These are phyloP conservation scores for Epinephelus malabaricus DNA, from an alignment of 2,797 vertebrate species.

Conservation along the genomic window DNA sequence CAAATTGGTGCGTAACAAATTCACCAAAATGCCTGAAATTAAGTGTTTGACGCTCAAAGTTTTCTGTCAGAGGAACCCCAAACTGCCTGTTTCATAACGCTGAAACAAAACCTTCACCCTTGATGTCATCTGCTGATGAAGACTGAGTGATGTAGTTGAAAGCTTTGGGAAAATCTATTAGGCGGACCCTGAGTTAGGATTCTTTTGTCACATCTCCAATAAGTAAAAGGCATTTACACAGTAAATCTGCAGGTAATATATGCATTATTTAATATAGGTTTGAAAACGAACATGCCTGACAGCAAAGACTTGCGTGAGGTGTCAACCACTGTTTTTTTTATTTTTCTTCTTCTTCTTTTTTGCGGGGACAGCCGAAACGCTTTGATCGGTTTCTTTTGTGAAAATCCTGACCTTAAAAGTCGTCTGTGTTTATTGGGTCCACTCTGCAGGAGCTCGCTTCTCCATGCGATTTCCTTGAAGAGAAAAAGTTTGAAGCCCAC, in stretches of 20 bases:
- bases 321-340: slow-evolving; percentile 1
- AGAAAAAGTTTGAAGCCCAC: slow-evolving; percentile 77
- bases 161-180: not conserved
- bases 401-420: slow-evolving; percentile 67
- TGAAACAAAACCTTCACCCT: too few relatives aligned
- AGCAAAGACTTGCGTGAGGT: slow-evolving; percentile 31
- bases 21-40: too few relatives aligned
- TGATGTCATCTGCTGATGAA: not conserved
- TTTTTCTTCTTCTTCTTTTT: not conserved
- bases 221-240: not conserved
- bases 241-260: not conserved
- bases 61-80: too few relatives aligned
- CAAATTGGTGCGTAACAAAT: too few relatives aligned
- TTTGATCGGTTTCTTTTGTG: slow-evolving; percentile 67
- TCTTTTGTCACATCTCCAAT: not conserved
- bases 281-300: slow-evolving; percentile 40
- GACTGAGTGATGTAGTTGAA: not conserved
- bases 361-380: slow-evolving; percentile 26
- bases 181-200: not conserved
- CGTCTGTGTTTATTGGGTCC: slow-evolving; percentile 70
- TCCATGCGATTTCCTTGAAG: slow-evolving; percentile 74
- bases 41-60: too few relatives aligned
- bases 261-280: slow-evolving; percentile 29
- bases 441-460: slow-evolving; percentile 73
- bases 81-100: too few relatives aligned